A percentile compares a stretch with the other conserved stretches of the same genome.
Conservation (phyloP, 2,888 invertebrate species). For the Trissolcus japonicus region DNA sequence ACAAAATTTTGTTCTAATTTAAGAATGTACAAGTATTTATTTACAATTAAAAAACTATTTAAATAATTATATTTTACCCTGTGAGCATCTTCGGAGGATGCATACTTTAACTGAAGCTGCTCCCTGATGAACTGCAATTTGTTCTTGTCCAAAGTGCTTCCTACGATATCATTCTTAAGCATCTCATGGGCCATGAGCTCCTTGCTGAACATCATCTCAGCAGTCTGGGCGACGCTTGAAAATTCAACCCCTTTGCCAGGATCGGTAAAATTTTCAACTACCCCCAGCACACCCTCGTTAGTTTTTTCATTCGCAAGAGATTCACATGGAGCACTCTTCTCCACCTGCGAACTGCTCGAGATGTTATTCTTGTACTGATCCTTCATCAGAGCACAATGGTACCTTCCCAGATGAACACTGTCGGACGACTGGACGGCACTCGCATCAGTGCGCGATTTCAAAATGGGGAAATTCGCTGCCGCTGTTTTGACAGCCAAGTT, state of each 20-base stretch:
- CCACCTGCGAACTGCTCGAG: constrained; percentile 38
- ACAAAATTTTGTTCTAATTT: no score
- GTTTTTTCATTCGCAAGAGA: background rate
- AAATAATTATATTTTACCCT: constrained; percentile 20
- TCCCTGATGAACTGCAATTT: constrained; percentile 68
- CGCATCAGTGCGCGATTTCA: no score
- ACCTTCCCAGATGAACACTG: constrained; percentile 57
- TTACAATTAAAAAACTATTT: no score
- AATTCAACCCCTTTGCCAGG: constrained; percentile 30
- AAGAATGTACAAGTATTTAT: no score
- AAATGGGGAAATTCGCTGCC: background rate
- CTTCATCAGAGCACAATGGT: constrained; percentile 61
- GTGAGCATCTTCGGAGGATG: constrained; percentile 57
- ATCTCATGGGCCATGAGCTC: constrained; percentile 51
- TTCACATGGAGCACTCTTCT: constrained; percentile 10
- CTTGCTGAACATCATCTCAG: no score
- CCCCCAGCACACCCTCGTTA: constrained; percentile 4
- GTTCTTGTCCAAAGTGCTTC: constrained; percentile 69
- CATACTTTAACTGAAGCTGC: constrained; percentile 68
- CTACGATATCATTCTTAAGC: constrained; percentile 67
- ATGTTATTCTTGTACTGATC: constrained; percentile 54
- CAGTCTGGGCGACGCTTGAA: constrained; percentile 40
- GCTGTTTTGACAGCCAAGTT: constrained; percentile 2
- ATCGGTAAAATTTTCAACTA: constrained; percentile 8
- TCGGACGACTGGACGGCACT: background rate